phyloP scores from a whole-genome alignment of 2,113 vertebrate species.

The Sciurus niger region DNA sequence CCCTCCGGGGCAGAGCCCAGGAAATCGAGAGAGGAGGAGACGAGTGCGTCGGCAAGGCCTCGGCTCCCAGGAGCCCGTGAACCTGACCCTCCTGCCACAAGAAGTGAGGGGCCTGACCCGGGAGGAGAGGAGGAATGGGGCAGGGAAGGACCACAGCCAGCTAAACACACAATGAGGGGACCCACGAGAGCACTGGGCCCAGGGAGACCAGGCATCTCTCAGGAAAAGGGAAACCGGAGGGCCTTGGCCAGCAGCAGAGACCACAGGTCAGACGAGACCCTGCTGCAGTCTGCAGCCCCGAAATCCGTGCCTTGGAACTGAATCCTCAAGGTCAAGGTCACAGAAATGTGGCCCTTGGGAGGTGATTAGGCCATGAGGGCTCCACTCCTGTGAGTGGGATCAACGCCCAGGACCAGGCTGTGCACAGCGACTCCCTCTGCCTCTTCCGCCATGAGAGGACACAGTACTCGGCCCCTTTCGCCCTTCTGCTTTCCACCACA shows the following conservation, averaged over 20 bases:
- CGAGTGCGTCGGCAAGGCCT: not conserved
- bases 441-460: not conserved
- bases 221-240: not conserved
- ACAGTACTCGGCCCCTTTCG: too few relatives aligned
- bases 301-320: not conserved
- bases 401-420: not conserved
- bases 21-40: not conserved
- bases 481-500: not conserved
- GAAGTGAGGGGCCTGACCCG: not conserved
- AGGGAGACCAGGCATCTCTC: not conserved
- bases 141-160: not conserved
- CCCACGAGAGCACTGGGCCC: fast-evolving
- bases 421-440: not conserved
- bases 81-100: not conserved
- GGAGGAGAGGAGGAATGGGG: not conserved
- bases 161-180: not conserved
- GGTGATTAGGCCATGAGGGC: not conserved
- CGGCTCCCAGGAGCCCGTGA: not conserved
- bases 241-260: not conserved
- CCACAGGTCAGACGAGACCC: not conserved
- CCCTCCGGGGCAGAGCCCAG: not conserved
- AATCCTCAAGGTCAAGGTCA: too few relatives aligned
- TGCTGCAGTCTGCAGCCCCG: not conserved
- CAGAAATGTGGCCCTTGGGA: not conserved
- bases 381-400: not conserved